Base-by-base conservation (phyloP, 2,113 vertebrate genomes). In the Mungos mungo region DNA sequence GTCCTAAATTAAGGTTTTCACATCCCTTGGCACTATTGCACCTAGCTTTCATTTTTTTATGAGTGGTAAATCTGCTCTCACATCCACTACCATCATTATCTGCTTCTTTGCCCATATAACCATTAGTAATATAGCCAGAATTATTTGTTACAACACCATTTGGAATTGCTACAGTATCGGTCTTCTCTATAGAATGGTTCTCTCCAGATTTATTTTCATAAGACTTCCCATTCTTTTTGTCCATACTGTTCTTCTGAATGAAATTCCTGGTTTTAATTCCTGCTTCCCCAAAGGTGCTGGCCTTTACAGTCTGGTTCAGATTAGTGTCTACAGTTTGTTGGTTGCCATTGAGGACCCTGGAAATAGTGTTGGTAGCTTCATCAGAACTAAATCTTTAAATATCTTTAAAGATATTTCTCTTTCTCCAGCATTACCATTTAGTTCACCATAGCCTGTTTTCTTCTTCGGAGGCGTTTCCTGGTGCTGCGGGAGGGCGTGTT, bases 71-170 rank as follows among this genome's bases (percentile, higher is more conserved):
- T 97, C 99, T 99, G 86, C 99, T 99, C 98, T 99, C 99, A 0
- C 99, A 99, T 95, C 99, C 99, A 18, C 99, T 99, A 84, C 99
- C 99, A 97, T 99, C 99, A 54, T 99, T 99, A 95, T 99, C 99
- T 0, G 98, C 98, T 86, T 98, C 98, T 98, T 99, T 99, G 98
- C 99, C 98, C 82, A 99, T 98, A 89, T 99, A 99, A 98, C 99
- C 99, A 98, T 99, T 99, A 27, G 99, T 99, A 97, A 99, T 99
- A 74, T 99, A 99, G 97, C 98, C 98, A 97, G 99, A 99, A 98
- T 97, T 98, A 80, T 79, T 98, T 71, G 99, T 99, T 84, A 99
- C 98, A 88, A 99, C 96, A 9, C 99, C 99, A 65, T 99, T 99
- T 87, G 99, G 99, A 98, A 99, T 98, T 82, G 99, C 98, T 90